phyloP scores from a whole-genome alignment of 1,140 invertebrate genomes.

The Diuraphis noxia region DNA sequence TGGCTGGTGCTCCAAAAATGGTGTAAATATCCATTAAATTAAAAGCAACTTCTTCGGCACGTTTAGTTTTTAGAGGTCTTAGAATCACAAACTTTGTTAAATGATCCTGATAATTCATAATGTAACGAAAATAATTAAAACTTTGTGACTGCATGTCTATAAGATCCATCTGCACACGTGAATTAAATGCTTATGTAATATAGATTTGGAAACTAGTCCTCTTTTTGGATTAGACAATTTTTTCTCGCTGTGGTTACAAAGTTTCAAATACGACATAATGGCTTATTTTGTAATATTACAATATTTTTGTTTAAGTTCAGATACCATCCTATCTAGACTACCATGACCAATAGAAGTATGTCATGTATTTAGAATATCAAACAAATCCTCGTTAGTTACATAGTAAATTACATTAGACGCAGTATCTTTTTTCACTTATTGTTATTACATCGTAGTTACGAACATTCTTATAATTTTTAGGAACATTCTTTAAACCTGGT shows the following conservation, averaged over 20 bases:
- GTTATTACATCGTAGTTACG: background rate
- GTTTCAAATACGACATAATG: slow-evolving; percentile 14
- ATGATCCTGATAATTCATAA: slow-evolving; percentile 62
- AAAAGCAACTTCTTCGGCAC: background rate
- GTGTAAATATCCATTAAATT: background rate
- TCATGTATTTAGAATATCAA: slow-evolving; percentile 21
- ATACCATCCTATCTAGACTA: slow-evolving; percentile 56
- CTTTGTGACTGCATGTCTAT: slow-evolving; percentile 61
- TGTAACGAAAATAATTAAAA: slow-evolving; percentile 60
- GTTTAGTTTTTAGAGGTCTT: slow-evolving; percentile 13
- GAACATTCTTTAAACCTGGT: background rate
- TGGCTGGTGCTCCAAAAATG: too few relatives aligned
- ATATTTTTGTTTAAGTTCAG: slow-evolving; percentile 54
- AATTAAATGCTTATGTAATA: slow-evolving; percentile 59
- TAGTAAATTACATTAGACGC: background rate
- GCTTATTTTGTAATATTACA: slow-evolving; percentile 7
- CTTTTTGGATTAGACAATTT: slow-evolving; percentile 55
- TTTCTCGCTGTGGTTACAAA: background rate
- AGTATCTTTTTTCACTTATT: background rate
- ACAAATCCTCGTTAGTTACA: background rate
- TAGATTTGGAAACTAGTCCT: slow-evolving; percentile 58
- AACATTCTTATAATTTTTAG: background rate
- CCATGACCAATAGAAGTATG: slow-evolving; percentile 57
- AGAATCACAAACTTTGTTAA: slow-evolving; percentile 60
- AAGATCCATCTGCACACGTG: slow-evolving; percentile 61